phyloP scores from a whole-genome alignment of 1,140 invertebrate species.

The Nephila pilipes region DNA sequence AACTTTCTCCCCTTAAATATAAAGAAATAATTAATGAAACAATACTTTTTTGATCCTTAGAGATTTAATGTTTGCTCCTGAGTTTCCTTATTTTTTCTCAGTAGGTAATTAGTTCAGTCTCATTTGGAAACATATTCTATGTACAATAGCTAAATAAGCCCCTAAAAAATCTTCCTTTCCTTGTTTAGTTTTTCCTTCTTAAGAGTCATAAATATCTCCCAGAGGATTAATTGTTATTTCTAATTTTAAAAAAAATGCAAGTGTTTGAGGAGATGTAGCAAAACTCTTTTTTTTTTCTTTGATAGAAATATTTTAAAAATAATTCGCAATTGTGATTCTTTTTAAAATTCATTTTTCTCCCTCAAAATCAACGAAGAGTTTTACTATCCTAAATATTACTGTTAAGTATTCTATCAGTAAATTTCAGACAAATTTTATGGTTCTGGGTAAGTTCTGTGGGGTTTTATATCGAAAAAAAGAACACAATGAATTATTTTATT shows the following conservation, averaged over 20 bases:
- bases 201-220: conserved; percentile 5
- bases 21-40: conserved; percentile 67
- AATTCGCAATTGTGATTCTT: too few species aligned
- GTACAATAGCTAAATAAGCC: background rate
- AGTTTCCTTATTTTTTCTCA: background rate
- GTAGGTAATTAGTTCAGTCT: conserved; percentile 41
- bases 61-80: conserved; percentile 46
- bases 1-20: conserved; percentile 3
- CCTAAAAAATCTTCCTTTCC: background rate
- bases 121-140: conserved; percentile 30
- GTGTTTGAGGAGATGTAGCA: background rate
- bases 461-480: too few species aligned
- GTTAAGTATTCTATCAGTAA: too few species aligned
- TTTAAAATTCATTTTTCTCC: too few species aligned
- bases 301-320: too few species aligned
- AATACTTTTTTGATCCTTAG: conserved; percentile 63
- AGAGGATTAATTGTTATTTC: conserved; percentile 30
- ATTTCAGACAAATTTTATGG: too few species aligned
- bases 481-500: too few species aligned
- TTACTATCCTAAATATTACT: too few species aligned
- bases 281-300: too few species aligned
- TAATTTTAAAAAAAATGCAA: conserved; percentile 9
- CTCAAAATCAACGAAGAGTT: too few species aligned
- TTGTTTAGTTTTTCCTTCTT: background rate
- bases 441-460: too few species aligned